Evolutionary conservation across 2,888 invertebrate genomes (phyloP), one percentile per base, ranked within the genome.

Genomic region (Taphrorychus bicolor): DNA sequence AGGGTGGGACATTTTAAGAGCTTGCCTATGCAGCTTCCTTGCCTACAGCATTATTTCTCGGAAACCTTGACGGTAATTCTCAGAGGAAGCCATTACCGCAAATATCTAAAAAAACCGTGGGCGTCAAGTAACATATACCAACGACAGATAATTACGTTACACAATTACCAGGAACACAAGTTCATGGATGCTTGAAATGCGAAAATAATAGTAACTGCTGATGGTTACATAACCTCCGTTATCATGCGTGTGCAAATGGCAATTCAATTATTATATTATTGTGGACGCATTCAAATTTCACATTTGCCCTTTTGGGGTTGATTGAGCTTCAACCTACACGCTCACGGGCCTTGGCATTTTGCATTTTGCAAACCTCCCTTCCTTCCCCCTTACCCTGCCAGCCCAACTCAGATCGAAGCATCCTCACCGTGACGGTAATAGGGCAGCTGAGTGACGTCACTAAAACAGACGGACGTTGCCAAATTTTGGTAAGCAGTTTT

Each of bases 61-160:
- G 48, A 58, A 58, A 9, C 58, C 58, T 58, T 58, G 58, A 45
- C 58, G 23, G 23, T 45, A 22, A 16, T 23, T 58, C 22, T 22
- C 45, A 58, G 48, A 42, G 40, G 54, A 40, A 56, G 19, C 23
- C 1, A 56, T 14, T 32, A n/a, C 3, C 17, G n/a, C 57, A 57
- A n/a, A 57, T 45, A 41, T 42, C 4, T 18, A 58, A 58, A 57
- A 45, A 45, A 58, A n/a, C 17, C 21, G 54, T 54, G 40, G 54
- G 54, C 40, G 54, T 18, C 18, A 16, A 54, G 5, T n/a, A 32
- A 40, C 7, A 11, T 18, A 17, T 14, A 45, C 45, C 4, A 45
- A 45, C 45, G 45, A 3, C 32, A 11, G 16, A 45, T 45, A 45
- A 45, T 45, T 45, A 45, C 45, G 45, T 41, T n/a, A 21, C 40